phyloP scores from a whole-genome alignment of 2,113 vertebrate species.

The Himantopus leucocephalus region DNA sequence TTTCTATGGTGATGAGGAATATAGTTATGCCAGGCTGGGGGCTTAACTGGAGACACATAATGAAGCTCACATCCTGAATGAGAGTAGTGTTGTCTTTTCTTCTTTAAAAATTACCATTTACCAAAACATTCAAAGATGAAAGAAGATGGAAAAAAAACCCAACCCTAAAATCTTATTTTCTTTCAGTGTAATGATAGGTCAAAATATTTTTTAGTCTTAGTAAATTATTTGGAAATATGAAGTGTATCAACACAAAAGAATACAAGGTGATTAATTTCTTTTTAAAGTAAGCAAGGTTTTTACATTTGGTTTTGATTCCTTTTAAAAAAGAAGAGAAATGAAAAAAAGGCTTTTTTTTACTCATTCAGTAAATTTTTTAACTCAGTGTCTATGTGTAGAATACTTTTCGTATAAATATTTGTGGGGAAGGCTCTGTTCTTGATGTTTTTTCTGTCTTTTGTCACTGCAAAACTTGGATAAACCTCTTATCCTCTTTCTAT shows the following conservation, averaged over 20 bases:
- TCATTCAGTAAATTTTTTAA: not conserved
- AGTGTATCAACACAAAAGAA: not conserved
- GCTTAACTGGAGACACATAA: not conserved
- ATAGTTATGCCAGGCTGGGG: not conserved
- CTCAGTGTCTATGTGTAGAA: not conserved
- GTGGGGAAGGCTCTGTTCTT: not conserved
- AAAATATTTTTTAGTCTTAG: not conserved
- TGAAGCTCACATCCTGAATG: not conserved
- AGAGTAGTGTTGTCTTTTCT: not conserved
- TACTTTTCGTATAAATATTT: not conserved
- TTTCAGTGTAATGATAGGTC: not conserved
- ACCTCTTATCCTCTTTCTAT: not conserved
- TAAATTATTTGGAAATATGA: not conserved
- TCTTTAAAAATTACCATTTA: not conserved
- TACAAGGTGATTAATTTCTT: not conserved
- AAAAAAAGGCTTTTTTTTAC: not conserved
- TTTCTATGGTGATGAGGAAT: not conserved
- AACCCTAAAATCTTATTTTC: fast-evolving
- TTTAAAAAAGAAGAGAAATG: not conserved
- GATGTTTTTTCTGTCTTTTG: not conserved
- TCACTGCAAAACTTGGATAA: not conserved
- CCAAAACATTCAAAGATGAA: not conserved
- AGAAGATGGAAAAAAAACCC: not conserved
- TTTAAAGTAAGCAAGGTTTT: not conserved
- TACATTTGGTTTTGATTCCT: not conserved